phyloP scores from a whole-genome alignment of 2,888 invertebrate genomes.

The Polymixis lichenea region DNA sequence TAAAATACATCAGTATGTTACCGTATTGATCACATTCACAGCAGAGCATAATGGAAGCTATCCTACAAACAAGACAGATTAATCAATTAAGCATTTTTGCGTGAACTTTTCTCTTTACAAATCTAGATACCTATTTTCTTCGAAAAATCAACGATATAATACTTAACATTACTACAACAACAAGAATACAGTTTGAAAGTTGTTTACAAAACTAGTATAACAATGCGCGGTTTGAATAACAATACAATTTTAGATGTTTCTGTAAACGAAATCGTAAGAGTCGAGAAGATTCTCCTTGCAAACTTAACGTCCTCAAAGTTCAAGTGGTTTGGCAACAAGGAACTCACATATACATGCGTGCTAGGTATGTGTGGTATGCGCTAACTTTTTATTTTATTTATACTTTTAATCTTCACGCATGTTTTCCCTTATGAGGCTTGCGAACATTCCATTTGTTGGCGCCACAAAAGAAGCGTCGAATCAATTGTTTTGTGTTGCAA shows the following conservation, averaged over 20 bases:
- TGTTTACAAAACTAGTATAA: slow-evolving; percentile 34
- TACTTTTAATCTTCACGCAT: slow-evolving; percentile 40
- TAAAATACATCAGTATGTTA: background rate
- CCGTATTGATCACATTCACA: background rate
- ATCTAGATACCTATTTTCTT: slow-evolving; percentile 3
- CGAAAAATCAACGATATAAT: background rate
- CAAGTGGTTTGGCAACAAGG: slow-evolving; percentile 52
- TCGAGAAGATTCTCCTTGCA: slow-evolving; percentile 48
- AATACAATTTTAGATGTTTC: slow-evolving; percentile 41
- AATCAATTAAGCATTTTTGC: background rate
- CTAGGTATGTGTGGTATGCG: slow-evolving; percentile 43
- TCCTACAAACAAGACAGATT: background rate
- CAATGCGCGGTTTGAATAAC: slow-evolving; percentile 44
- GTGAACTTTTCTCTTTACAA: slow-evolving; percentile 1
- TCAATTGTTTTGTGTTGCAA: slow-evolving; percentile 29
- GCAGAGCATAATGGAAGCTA: background rate
- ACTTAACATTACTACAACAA: slow-evolving; percentile 6
- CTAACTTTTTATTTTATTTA: slow-evolving; percentile 56
- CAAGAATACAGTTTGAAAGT: slow-evolving; percentile 42
- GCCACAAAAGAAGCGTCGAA: slow-evolving; percentile 28
- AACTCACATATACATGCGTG: slow-evolving; percentile 15
- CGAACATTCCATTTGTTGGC: slow-evolving; percentile 44
- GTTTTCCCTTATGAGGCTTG: slow-evolving; percentile 35
- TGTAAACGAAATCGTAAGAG: slow-evolving; percentile 49
- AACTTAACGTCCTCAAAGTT: slow-evolving; percentile 30